phyloP scores from a whole-genome alignment of 2,888 invertebrate species.

The Pomacea canaliculata region DNA sequence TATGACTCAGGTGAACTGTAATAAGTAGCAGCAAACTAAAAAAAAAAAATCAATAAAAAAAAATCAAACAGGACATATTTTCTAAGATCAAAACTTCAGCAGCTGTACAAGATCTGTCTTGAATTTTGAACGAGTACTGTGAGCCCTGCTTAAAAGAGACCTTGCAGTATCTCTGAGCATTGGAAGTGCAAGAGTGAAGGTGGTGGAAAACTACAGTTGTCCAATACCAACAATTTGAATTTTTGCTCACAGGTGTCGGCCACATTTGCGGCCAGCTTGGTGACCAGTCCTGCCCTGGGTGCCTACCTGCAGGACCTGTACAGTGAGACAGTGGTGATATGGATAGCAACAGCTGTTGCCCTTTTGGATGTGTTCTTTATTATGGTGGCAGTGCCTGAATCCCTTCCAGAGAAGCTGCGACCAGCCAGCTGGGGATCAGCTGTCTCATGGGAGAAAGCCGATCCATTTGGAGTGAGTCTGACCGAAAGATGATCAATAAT shows the following conservation, averaged over 20 bases:
- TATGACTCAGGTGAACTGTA: no score
- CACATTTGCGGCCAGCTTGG: constrained; percentile 98
- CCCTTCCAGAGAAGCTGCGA: constrained; percentile 91
- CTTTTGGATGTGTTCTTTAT: constrained; percentile 98
- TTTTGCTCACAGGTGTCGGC: constrained; percentile 80
- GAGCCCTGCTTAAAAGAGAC: no score
- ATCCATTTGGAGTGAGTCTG: constrained; percentile 87
- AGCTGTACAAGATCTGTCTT: no score
- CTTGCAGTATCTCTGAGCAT: no score
- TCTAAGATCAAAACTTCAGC: no score
- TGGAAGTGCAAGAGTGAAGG: no score
- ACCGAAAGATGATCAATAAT: background rate
- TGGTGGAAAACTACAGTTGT: no score
- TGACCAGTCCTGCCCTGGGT: constrained; percentile 98
- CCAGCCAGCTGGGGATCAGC: constrained; percentile 73
- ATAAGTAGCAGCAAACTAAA: no score
- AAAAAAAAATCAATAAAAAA: no score
- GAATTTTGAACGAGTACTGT: no score
- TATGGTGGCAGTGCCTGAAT: constrained; percentile 97
- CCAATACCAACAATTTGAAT: background rate
- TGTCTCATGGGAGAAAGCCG: constrained; percentile 90
- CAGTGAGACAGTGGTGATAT: constrained; percentile 87
- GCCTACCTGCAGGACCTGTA: constrained; percentile 78
- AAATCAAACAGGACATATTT: no score
- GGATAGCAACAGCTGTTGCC: constrained; percentile 93